Evolutionary conservation across 2,888 invertebrate species (phyloP).

Genomic region (Polyommatus iphigenia): DNA sequence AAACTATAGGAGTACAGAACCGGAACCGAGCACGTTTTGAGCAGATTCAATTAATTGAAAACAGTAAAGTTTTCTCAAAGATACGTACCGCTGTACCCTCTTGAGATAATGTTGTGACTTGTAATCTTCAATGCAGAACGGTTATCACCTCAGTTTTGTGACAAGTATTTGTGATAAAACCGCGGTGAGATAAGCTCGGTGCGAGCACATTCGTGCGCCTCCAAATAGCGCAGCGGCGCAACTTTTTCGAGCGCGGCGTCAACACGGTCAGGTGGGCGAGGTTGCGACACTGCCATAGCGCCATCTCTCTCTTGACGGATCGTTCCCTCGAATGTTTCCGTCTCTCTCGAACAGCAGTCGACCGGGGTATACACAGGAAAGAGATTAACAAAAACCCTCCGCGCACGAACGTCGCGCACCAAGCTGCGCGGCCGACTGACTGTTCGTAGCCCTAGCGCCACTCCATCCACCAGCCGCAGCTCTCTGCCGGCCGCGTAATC

Average conservation of each 20-base stretch:
- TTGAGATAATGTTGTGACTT: conserved; percentile 40
- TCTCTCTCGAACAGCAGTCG: conserved; percentile 63
- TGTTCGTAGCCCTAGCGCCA: conserved; percentile 50
- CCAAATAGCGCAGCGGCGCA: conserved; percentile 80
- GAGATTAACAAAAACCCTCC: conserved; percentile 64
- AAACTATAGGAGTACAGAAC: conserved; percentile 44
- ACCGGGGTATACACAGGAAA: conserved; percentile 50
- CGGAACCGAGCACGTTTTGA: conserved; percentile 52
- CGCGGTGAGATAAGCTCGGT: conserved; percentile 68
- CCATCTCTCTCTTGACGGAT: conserved; percentile 54
- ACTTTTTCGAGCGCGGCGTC: conserved; percentile 80
- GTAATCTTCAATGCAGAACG: conserved; percentile 48
- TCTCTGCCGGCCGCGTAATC: conserved; percentile 57
- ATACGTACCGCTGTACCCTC: conserved; percentile 60
- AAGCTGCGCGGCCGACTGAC: conserved; percentile 79
- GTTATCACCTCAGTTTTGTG: conserved; percentile 51
- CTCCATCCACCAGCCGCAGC: conserved; percentile 48
- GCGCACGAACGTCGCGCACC: conserved; percentile 78
- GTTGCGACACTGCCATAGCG: conserved; percentile 77
- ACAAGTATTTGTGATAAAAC: conserved; percentile 67
- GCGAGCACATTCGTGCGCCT: conserved; percentile 76
- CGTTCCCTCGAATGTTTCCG: conserved; percentile 50
- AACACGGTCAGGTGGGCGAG: conserved; percentile 81
- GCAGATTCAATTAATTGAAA: conserved; percentile 30
- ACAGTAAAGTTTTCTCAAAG: neutral